These are phyloP conservation scores for Todiramphus chloris DNA, from an alignment of 2,113 vertebrate species.

Conservation along the genomic window DNA sequence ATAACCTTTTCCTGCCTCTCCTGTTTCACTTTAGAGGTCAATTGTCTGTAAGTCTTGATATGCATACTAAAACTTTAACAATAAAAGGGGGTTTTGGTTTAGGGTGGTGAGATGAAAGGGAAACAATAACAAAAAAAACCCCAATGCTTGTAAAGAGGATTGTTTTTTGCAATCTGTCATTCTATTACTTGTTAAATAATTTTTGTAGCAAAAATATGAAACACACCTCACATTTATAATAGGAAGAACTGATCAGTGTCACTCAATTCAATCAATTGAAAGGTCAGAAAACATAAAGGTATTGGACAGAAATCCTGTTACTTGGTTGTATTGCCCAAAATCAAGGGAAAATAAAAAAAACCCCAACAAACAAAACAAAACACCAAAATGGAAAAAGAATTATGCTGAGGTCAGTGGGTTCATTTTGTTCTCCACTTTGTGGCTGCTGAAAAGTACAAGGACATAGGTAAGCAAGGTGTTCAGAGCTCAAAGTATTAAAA, in stretches of 20 bases:
- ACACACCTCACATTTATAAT: background rate
- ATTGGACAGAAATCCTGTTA: background rate
- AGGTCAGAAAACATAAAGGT: background rate
- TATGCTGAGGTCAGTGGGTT: background rate
- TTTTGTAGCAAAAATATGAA: background rate
- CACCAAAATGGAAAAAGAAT: background rate
- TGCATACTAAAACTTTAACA: slow-evolving; percentile 16
- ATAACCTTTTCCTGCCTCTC: background rate
- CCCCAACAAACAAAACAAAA: too few species aligned
- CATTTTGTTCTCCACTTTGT: background rate
- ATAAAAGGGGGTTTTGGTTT: background rate
- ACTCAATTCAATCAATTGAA: background rate
- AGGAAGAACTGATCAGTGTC: background rate
- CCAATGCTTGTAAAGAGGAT: background rate
- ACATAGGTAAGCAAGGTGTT: background rate
- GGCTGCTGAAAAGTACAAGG: background rate
- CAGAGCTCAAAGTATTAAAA: background rate
- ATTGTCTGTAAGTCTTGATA: slow-evolving; percentile 30
- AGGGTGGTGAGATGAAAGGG: background rate
- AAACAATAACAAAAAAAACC: background rate
- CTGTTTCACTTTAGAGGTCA: slow-evolving; percentile 6
- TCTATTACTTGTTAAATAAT: slow-evolving; percentile 6
- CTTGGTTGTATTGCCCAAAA: background rate
- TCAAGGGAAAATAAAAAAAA: background rate
- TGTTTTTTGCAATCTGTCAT: background rate